A percentile compares a stretch with the other conserved stretches of the same genome.
phyloP scores from a whole-genome alignment of 2,888 invertebrate species.

The Tanypteryx hageni region DNA sequence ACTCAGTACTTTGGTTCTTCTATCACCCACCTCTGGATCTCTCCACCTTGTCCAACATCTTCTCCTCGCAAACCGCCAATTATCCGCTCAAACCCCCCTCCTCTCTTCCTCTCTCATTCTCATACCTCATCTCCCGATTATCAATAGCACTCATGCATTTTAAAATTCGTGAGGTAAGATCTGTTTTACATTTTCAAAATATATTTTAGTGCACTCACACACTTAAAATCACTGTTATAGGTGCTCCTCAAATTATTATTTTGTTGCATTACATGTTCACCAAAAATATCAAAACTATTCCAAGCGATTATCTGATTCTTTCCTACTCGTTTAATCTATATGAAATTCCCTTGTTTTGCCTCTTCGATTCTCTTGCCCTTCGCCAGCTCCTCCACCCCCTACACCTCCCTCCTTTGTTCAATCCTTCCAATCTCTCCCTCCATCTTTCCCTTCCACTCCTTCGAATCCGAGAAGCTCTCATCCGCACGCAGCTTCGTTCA shows the following conservation, averaged over 20 bases:
- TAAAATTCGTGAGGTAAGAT: no score
- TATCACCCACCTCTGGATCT: not conserved
- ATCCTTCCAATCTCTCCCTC: slow-evolving; percentile 3
- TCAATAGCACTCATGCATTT: no score
- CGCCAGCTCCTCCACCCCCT: not conserved
- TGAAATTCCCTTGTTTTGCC: slow-evolving; percentile 1
- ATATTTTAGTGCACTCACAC: no score
- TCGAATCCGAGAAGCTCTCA: slow-evolving; percentile 41
- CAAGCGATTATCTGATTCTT: not conserved
- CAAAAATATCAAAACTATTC: no score
- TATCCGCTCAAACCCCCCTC: not conserved
- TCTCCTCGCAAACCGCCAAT: not conserved
- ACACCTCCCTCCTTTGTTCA: slow-evolving; percentile 18
- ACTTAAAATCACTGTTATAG: no score
- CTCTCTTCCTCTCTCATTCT: no score
- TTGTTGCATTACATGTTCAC: no score
- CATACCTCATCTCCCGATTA: no score
- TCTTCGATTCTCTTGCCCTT: slow-evolving; percentile 16
- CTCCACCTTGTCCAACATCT: not conserved
- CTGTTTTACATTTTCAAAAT: no score
- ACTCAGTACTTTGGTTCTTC: not conserved
- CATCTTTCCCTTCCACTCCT: not conserved
- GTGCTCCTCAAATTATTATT: no score
- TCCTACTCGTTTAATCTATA: not conserved
- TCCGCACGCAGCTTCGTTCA: slow-evolving; percentile 36